These are phyloP conservation scores for Nebria ingens DNA, from an alignment of 1,140 invertebrate species.

Conservation along the genomic window DNA sequence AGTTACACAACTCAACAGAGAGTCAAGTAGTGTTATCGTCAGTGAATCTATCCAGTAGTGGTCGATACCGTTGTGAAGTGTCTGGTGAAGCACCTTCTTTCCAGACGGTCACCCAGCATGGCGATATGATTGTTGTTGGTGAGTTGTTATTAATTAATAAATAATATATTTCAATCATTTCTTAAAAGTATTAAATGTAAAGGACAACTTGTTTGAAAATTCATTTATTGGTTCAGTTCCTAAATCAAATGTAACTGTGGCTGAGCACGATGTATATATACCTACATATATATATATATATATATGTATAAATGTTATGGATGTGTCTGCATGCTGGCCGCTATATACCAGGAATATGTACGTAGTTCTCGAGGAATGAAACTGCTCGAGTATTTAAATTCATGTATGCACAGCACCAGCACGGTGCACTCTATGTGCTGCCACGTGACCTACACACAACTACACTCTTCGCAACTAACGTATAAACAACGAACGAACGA, in stretches of 20 bases:
- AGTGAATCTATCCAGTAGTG: constrained; percentile 64
- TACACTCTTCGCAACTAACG: too few relatives aligned
- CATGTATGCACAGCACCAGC: constrained; percentile 7
- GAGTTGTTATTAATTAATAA: constrained; percentile 36
- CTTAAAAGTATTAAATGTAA: neutral
- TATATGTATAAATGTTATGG: neutral
- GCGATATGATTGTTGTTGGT: constrained; percentile 69
- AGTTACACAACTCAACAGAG: constrained; percentile 66
- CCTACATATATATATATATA: constrained; percentile 1
- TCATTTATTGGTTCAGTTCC: neutral
- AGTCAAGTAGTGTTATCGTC: constrained; percentile 60
- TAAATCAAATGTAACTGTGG: too few relatives aligned
- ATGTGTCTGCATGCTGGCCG: neutral
- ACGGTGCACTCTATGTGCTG: too few relatives aligned
- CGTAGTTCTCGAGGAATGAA: neutral
- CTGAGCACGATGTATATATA: neutral
- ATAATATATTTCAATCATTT: neutral
- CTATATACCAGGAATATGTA: constrained; percentile 4
- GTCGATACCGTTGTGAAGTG: constrained; percentile 74
- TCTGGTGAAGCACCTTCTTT: constrained; percentile 75
- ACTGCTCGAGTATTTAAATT: neutral
- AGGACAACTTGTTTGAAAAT: neutral
- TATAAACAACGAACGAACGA: too few relatives aligned
- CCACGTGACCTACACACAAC: too few relatives aligned
- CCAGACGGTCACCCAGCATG: constrained; percentile 63